A percentile compares a stretch with the other conserved stretches of the same genome.
These are phyloP conservation scores for Rhynchophorus ferrugineus DNA, from an alignment of 1,140 invertebrate genomes.

Conservation along the genomic window DNA sequence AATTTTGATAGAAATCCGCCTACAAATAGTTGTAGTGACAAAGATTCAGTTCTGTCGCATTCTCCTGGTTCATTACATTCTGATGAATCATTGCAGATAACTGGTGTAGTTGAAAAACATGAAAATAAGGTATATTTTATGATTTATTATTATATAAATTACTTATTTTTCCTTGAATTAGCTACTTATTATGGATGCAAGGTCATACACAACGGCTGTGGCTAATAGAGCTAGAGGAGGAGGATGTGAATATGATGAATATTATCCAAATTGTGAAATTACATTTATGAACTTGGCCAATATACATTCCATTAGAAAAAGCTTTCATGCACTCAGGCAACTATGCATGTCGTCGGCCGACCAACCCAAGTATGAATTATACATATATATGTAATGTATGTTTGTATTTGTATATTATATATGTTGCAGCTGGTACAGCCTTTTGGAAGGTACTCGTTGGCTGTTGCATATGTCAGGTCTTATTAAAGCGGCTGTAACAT, in stretches of 20 bases:
- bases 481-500: constrained; percentile 68
- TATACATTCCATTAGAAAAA: constrained; percentile 89
- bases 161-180: constrained; percentile 38
- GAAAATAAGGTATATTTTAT: constrained; percentile 31
- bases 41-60: constrained; percentile 28
- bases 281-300: constrained; percentile 96
- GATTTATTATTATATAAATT: neutral
- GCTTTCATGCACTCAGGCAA: constrained; percentile 67
- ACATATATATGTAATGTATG: too few relatives aligned
- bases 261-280: constrained; percentile 90
- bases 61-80: constrained; percentile 34
- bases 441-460: constrained; percentile 84
- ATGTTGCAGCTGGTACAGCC: constrained; percentile 72
- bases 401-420: neutral
- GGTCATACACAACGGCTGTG: constrained; percentile 90
- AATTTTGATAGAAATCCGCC: constrained; percentile 53
- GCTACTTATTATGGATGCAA: constrained; percentile 89
- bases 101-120: constrained; percentile 21
- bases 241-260: constrained; percentile 91
- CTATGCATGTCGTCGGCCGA: constrained; percentile 69
- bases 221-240: constrained; percentile 93
- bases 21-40: constrained; percentile 23
- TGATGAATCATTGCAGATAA: constrained; percentile 34
- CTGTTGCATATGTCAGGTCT: constrained; percentile 80
- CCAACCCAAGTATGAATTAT: constrained; percentile 67